Percentiles rank a stretch among this genome's conserved stretches.
Evolutionary conservation across 2,888 invertebrate genomes (phyloP).

Genomic region (Hypena proboscidalis): DNA sequence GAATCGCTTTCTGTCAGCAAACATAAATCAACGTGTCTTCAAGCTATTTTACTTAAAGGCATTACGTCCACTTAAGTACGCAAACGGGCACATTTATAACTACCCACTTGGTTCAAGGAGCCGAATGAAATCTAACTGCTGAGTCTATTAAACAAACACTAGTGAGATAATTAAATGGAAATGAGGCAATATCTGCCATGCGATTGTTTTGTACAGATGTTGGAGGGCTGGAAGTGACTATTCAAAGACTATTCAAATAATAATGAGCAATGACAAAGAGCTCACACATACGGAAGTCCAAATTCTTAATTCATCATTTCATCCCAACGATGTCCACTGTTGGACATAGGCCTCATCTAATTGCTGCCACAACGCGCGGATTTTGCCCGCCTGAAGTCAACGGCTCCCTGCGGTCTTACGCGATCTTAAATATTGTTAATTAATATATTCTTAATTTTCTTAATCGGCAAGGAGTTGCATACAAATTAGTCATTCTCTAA

Average conservation of each 20-base stretch:
- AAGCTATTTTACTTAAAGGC: constrained; percentile 12
- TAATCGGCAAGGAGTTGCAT: no score
- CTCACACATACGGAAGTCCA: no score
- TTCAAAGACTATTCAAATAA: not conserved
- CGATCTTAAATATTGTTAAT: no score
- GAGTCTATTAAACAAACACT: constrained; percentile 37
- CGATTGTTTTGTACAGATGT: constrained; percentile 35
- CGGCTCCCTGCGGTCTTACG: no score
- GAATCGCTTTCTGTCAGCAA: not conserved
- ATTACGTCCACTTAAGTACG: constrained; percentile 20
- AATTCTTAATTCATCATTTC: no score
- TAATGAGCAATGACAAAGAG: not conserved
- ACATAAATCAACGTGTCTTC: not conserved
- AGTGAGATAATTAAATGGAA: constrained; percentile 57
- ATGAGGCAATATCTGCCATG: constrained; percentile 48
- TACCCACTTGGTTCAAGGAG: constrained; percentile 29
- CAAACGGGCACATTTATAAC: constrained; percentile 33
- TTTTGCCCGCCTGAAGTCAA: no score
- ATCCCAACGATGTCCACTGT: no score
- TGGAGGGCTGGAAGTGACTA: constrained; percentile 9
- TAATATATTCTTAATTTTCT: no score
- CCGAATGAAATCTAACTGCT: constrained; percentile 37
- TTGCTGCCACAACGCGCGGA: no score
- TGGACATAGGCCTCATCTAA: no score
- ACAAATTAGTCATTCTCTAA: no score